Evolutionary conservation across 2,797 vertebrate genomes (phyloP), one percentile per base, ranked within the genome.

Genomic region (Lithobates sylvaticus): DNA sequence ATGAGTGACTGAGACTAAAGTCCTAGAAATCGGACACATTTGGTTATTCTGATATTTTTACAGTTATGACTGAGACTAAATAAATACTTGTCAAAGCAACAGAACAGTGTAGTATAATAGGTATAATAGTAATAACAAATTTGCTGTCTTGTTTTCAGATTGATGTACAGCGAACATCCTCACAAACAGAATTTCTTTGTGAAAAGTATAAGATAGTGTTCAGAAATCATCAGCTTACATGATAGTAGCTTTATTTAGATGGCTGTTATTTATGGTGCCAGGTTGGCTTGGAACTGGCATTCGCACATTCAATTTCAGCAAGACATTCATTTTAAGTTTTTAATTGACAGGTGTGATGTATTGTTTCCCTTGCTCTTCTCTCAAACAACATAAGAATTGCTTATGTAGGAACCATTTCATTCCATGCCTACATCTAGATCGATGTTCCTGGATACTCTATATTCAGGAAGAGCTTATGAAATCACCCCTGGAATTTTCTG

Each of bases 401-500:
- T 36, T 69, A 47, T 32, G 7, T 5, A 73, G 34, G 69, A 15
- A 26, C n/a, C 16, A 23, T 8, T 61, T 73, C 15, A 54, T 61
- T 71, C 32, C 50, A 21, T 50, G 23, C 13, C 70, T 61, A 16
- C 69, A 23, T 70, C 21, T 81, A 39, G 26, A 81, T 61, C 67
- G 10, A 34, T 23, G 36, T 67, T 23, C 23, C n/a, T 13, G 5
- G 39, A 36, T 81, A 23, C 44, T 58, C 50, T 81, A 71, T 61
- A 69, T 58, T 71, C 78, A 58, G 50, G 29, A 29, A 72, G 36
- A 42, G 50, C 32, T 58, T 58, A 72, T 72, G 34, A 81, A 80
- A 80, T 10, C 8, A 16, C 21, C n/a, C 23, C 9, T 58, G 67
- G 68, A 72, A 81, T 39, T 18, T 81, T 71, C 29, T 81, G 21